Evolutionary conservation across 2,888 invertebrate genomes (phyloP), one percentile per base, ranked within the genome.

Genomic region (Venustoraphidia nigricollis): DNA sequence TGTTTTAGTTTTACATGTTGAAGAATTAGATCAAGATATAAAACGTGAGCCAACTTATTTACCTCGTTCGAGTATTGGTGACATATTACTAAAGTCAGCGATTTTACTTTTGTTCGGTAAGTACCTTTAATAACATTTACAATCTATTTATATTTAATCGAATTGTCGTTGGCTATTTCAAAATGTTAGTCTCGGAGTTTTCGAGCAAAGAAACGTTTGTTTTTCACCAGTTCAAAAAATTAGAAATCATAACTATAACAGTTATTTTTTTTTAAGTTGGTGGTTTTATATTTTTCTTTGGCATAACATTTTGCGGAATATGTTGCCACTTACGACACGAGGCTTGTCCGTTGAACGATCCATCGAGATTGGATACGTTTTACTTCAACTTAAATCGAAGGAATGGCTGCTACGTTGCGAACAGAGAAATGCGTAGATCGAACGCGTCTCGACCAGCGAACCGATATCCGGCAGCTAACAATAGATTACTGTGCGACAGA

Each of bases 201-300:
- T 38, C 8, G 5, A 38, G n/a, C 1, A 11, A 38, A 38, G 6
- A 38, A 9, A 8, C 1, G 2, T 13, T 38, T 38, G 38, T 11
- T 38, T 38, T 38, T 9, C 13, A 5, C 11, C 11, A 39, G n/a
- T 10, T 9, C 17, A 39, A 11, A 14, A 39, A 39, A 10, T 39
- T 5, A 27, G 27, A 27, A 27, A 6, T 17, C 17, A 27, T 6
- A 27, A 27, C 3, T 27, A n/a, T 11, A 13, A 38, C 3, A 8
- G 10, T 43, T 34, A 36, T 10, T 9, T 45, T 14, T 36, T 36
- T 43, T 47, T 11, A 36, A 47, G 47, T 47, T 43, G 47, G 47
- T 4, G 47, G 43, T 3, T 42, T 47, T 13, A 10, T 47, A 36
- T 47, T 47, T 36, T 47, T 47, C 41, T 47, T 47, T 13, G 13